These are phyloP conservation scores for Parnassius smintheus DNA, from an alignment of 2,888 invertebrate genomes.

Conservation along the genomic window DNA sequence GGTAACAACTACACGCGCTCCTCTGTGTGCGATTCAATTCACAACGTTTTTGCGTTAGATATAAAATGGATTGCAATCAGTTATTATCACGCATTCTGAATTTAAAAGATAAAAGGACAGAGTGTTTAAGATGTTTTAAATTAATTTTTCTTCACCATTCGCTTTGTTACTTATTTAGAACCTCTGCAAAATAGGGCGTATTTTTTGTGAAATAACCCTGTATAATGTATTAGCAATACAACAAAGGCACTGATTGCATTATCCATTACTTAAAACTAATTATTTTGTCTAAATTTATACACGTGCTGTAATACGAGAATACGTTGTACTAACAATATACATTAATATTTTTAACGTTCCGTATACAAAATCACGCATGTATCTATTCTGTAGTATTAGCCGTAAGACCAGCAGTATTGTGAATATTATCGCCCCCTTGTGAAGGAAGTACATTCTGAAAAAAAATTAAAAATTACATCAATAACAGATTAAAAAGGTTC, in stretches of 20 bases:
- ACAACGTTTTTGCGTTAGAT: no score
- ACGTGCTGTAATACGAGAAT: conserved; percentile 32
- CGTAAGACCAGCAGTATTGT: conserved; percentile 47
- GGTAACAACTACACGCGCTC: no score
- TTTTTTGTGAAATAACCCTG: no score
- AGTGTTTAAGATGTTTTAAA: no score
- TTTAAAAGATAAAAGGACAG: no score
- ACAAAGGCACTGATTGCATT: neutral
- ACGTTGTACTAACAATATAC: conserved; percentile 40
- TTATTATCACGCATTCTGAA: no score
- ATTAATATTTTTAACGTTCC: conserved; percentile 49
- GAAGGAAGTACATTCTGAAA: conserved; percentile 63
- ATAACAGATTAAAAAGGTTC: neutral
- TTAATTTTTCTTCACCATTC: no score
- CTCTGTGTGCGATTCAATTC: no score
- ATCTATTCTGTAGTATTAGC: conserved; percentile 48
- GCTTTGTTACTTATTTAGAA: no score
- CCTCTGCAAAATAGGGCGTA: no score
- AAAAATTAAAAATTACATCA: neutral
- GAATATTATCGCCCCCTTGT: conserved; percentile 50
- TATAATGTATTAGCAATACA: neutral
- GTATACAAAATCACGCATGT: conserved; percentile 46
- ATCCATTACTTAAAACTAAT: no score
- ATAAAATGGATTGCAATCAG: no score
- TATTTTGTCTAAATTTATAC: neutral